Evolutionary conservation across 1,140 invertebrate genomes (phyloP), one percentile per base, ranked within the genome.

Genomic region (Drosophila orosa): DNA sequence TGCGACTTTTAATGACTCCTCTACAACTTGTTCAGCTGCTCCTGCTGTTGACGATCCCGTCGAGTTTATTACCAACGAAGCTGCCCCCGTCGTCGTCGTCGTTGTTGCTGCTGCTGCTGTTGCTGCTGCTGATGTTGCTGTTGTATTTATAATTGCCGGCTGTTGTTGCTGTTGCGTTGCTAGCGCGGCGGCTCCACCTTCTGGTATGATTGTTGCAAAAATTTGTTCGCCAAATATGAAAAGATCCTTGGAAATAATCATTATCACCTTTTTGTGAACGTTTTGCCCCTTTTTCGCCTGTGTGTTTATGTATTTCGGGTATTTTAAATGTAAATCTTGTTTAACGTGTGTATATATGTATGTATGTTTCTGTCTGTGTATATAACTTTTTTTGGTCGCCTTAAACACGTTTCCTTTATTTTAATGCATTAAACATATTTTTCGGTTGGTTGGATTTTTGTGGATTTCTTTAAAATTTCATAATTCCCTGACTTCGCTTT

Each of bases 181-280:
- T 44, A 78, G 65, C 27, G 68, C 42, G 59, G 67, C 78, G 65
- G 71, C 68, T 75, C 84, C 90, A 86, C 77, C 74, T 91, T 90
- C 90, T 91, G 90, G 90, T 90, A 91, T 91, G 73, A 91, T 90
- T 82, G 90, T 91, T 84, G 90, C 90, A 90, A 91, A 91, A 84
- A 91, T 84, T 87, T 91, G 90, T 90, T 91, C 90, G 78, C 90
- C 90, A 84, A 91, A 91, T 90, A 91, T 91, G 71, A 91, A 91
- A 81, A 91, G 90, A 91, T 91, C 90, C 83, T 91, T 91, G 82
- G 90, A 91, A 85, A 91, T 91, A 87, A 91, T 91, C 90, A 91
- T 91, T 91, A 90, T 91, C 82, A 91, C 90, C 73, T 80, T 82
- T 91, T 91, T 85, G 67, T 82, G 73, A 68, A 67, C 72, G 66